Evolutionary conservation across 1,140 invertebrate genomes (phyloP), one percentile per base, ranked within the genome.

Genomic region (Zeugodacus cucurbitae): DNA sequence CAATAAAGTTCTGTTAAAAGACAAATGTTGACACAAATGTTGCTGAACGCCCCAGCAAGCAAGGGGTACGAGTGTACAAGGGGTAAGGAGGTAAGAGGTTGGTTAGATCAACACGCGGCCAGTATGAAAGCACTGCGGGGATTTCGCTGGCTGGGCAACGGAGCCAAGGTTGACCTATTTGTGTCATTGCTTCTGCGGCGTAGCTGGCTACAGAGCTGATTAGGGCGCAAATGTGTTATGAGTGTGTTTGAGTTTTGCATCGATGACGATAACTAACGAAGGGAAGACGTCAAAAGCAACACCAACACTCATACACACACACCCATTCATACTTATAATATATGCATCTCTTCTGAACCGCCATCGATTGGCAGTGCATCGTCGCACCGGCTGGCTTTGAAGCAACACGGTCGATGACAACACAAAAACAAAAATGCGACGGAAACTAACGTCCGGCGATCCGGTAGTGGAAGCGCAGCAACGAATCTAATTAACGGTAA

Each of bases 21-120:
- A 82, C 74, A 48, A 82, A 82, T 82, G 74, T 82, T 82, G 74
- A 82, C 74, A 82, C 34, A 82, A 48, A 82, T 82, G 74, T 82
- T 82, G 7, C n/a, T 70, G 14, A 70, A 34, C 64, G 26, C 10
- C 26, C n/a, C n/a, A n/a, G n/a, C n/a, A n/a, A 70, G 32, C 11
- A 70, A 17, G 29, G 8, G 26, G 64, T 3, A 14, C 3, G 8
- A 17, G 32, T n/a, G n/a, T n/a, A n/a, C 11, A 70, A 17, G 29
- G 8, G 26, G 64, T 3, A 14, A 0, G 8, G 1, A 14, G 32
- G 32, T 17, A 54, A 54, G 48, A 70, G 26, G 64, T 70, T 34
- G 2, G 26, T 17, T n/a, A n/a, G 26, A 26, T 32, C 64, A 32
- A 26, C 14, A 14, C 26, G 48, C 14, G n/a, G n/a, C 11, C 8